Base-by-base conservation (phyloP, 2,113 vertebrate genomes). In the Salvelinus namaycush region DNA sequence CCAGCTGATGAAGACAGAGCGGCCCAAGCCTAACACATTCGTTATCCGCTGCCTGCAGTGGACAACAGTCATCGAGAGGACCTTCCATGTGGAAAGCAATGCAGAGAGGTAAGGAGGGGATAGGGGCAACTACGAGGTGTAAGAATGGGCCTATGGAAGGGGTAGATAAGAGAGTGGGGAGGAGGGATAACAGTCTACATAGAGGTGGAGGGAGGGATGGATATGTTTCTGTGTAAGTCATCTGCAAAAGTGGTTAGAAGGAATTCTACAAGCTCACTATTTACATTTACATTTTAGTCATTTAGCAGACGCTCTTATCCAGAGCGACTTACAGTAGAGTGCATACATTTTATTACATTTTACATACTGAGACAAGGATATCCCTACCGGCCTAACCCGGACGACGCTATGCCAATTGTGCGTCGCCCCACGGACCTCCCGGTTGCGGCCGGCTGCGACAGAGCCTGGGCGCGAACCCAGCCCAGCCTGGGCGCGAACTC, bases 41-140 rank as follows among this genome's bases (percentile, higher is more conserved):
- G 94, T 97, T 76, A 97, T 97, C 79, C 95, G 96, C 13, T 97
- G 96, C 86, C 77, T 97, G 22, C 96, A 97, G 86, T 97, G 96
- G 96, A 97, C 96, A 0, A 96, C 95, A 0, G 95, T 97, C 77
- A 97, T 97, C 0, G 96, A 97, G 79, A 89, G 95, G 64, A 97
- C 96, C 2, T 97, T 97, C 87, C 95, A 97, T 0, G 96, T 97
- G n/a, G 96, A 97, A 69, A 95, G 87, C 29, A 95, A 93, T 0
- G 95, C 95, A 0, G 95, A 97, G 78, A 92, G 96, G 96, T 94
- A 64, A 76, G 88, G 39, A 70, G 1, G 26, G 8, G 22, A 14
- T 20, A 57, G 66, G 13, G 5, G 24, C 11, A 27, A 44, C 11
- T 8, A 44, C 1, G 59, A 49, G 54, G 54, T 60, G 54, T 29